Conservation (phyloP, 2,113 vertebrate genomes). For the Takifugu flavidus region DNA sequence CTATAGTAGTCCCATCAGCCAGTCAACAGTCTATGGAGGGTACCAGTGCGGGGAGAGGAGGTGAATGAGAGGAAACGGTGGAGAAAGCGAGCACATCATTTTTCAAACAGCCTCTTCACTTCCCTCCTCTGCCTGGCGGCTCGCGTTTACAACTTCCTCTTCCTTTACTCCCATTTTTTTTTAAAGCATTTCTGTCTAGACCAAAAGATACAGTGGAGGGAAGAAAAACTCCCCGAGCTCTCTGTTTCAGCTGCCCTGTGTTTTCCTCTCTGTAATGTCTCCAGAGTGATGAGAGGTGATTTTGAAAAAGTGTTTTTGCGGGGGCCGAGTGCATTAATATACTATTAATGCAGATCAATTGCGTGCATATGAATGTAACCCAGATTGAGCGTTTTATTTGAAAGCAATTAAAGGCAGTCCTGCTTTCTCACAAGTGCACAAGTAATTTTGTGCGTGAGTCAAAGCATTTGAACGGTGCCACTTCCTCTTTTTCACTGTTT, state of each 20-base stretch:
- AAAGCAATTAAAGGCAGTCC: neutral
- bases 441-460: neutral
- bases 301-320: slow-evolving; percentile 6
- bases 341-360: slow-evolving; percentile 41
- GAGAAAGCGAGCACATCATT: slow-evolving; percentile 18
- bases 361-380: slow-evolving; percentile 3
- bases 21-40: slow-evolving; percentile 24
- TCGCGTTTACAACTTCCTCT: slow-evolving; percentile 41
- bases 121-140: slow-evolving; percentile 43
- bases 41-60: slow-evolving; percentile 18
- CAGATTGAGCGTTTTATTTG: neutral
- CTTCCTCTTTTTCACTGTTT: slow-evolving; percentile 13
- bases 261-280: slow-evolving; percentile 24
- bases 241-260: slow-evolving; percentile 16
- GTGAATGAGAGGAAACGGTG: slow-evolving; percentile 35
- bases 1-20: slow-evolving; percentile 27
- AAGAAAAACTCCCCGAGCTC: slow-evolving; percentile 33
- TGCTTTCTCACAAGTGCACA: slow-evolving; percentile 8
- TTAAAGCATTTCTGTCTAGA: slow-evolving; percentile 29
- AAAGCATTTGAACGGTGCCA: slow-evolving; percentile 22
- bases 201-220: slow-evolving; percentile 18
- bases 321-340: slow-evolving; percentile 15
- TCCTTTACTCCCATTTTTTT: slow-evolving; percentile 6
- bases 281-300: neutral
- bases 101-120: slow-evolving; percentile 42